Evolutionary conservation across 1,140 invertebrate species (phyloP).

Genomic region (Araneus ventricosus): DNA sequence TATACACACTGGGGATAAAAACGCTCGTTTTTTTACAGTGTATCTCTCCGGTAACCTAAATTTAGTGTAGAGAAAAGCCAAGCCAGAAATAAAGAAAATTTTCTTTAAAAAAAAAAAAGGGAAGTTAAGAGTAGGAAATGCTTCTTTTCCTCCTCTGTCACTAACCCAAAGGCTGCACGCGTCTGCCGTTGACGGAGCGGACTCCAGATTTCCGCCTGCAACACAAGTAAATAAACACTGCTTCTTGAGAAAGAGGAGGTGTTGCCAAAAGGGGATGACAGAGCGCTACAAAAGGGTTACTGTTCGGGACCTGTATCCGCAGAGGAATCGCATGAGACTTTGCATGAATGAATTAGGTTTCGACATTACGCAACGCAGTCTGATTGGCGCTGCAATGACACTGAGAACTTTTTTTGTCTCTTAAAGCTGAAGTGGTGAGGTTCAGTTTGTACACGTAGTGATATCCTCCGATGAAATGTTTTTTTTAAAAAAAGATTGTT

Average conservation of each 20-base stretch:
- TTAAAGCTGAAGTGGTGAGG: background rate
- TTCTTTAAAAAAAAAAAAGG: background rate
- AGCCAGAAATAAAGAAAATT: background rate
- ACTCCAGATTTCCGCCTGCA: conserved; percentile 40
- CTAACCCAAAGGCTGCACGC: background rate
- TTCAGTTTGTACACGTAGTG: background rate
- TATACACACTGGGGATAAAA: background rate
- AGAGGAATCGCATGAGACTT: background rate
- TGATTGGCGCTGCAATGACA: background rate
- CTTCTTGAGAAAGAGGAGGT: background rate
- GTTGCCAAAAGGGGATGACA: conserved; percentile 2
- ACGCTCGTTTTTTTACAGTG: background rate
- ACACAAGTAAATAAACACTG: conserved; percentile 30
- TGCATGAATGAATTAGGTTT: conserved; percentile 15
- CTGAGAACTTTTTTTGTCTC: background rate
- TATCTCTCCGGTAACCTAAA: background rate
- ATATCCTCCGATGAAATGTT: background rate
- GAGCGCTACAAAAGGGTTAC: conserved; percentile 25
- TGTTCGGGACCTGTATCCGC: background rate
- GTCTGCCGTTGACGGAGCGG: background rate
- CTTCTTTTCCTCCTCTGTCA: conserved; percentile 4
- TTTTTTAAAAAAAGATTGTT: too few relatives aligned
- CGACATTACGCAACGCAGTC: background rate
- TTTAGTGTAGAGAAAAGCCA: background rate
- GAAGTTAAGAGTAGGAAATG: background rate